Conservation (phyloP, 2,113 vertebrate species). For the Hiodon alosoides region DNA sequence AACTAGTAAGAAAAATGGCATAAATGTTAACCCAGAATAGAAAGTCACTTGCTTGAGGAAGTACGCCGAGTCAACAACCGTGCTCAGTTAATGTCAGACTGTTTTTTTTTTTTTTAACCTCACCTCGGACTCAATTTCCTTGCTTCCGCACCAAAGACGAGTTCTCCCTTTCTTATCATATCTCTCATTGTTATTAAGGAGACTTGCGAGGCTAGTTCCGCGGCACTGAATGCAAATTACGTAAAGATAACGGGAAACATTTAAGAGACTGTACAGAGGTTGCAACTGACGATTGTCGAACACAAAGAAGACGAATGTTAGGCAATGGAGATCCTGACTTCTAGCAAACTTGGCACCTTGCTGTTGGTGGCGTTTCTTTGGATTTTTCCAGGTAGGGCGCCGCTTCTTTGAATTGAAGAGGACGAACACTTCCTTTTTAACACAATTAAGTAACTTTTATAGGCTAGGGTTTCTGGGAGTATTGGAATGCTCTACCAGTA, state of each 20-base stretch:
- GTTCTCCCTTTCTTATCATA: constrained; percentile 8
- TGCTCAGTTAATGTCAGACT: neutral
- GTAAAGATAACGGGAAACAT: constrained; percentile 23
- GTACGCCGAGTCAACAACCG: neutral
- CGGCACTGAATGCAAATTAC: constrained; percentile 18
- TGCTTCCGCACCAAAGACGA: neutral
- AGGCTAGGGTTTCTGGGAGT: neutral
- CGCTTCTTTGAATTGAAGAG: neutral
- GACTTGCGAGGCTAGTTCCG: constrained; percentile 31
- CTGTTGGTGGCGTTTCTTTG: constrained; percentile 46
- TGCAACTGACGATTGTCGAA: constrained; percentile 21
- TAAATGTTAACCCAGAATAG: neutral
- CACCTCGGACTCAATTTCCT: neutral
- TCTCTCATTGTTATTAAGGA: neutral
- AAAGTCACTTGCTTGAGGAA: neutral
- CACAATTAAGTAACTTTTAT: no score
- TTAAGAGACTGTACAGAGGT: neutral
- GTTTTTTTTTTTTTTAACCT: no score
- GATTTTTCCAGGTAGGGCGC: constrained; percentile 53
- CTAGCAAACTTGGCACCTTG: constrained; percentile 50
- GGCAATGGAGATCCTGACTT: constrained; percentile 51
- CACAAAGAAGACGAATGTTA: constrained; percentile 22
- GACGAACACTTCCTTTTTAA: no score
- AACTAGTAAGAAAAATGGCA: constrained; percentile 11
- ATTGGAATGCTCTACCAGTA: neutral